Base-by-base conservation (phyloP, 2,113 vertebrate species). In the Cebidichthys violaceus region DNA sequence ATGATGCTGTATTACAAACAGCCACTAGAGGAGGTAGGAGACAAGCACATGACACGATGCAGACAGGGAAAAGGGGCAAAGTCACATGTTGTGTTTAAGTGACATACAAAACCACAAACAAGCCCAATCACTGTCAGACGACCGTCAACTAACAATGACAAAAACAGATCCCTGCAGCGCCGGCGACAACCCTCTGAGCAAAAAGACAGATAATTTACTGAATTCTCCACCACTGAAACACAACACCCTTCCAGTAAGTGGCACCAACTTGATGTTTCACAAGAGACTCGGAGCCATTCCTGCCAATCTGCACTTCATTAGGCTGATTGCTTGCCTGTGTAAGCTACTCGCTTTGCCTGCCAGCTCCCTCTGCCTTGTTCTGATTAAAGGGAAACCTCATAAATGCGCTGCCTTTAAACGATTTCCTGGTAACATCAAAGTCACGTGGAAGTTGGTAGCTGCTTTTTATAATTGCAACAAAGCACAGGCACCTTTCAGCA, bases 371-470 rank as follows among this genome's bases (percentile, higher is more conserved):
- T 29, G 73, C 62, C 90, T 88, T 88, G 87, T 87, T 89, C 85
- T 92, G 91, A 92, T 94, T 94, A 95, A 90, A 93, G 86, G 70
- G 84, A 79, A 92, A 88, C 86, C 91, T 93, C 75, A 55, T 92
- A 93, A 94, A 93, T 82, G 77, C 33, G 64, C 84, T 70, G 91
- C 85, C 86, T 68, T 77, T 92, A 86, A 93, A 92, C 39, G 17
- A 86, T 93, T 93, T 93, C 93, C 93, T 91, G 50, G 6, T 93
- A 74, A 90, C 92, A 94, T 94, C 93, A 95, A 94, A 95, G 94
- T 94, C 87, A 87, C 89, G 79, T 81, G 85, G 90, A 94, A 91
- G 90, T 91, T 85, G 87, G 92, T 92, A 88, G 82, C 75, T 45
- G 77, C 76, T 82, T 61, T 77, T 50, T 62, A 75, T 4, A 43